Base-by-base conservation (phyloP, 2,888 invertebrate genomes). In the Heliconius aoede region DNA sequence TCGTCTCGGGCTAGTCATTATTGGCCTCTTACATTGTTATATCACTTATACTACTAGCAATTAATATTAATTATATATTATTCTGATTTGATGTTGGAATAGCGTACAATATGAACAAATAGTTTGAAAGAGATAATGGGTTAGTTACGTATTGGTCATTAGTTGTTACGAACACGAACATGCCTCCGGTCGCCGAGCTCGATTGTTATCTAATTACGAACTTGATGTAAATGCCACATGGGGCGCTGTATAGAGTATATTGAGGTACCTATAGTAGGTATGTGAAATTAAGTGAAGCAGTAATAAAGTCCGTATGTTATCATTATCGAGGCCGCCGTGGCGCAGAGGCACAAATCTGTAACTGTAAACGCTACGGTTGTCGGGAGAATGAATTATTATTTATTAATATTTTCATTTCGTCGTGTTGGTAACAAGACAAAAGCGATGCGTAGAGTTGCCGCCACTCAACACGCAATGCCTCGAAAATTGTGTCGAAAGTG, bases 1-100 rank as follows among this genome's bases (percentile, higher is more conserved):
- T 84, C 91, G 93, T 90, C 94, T 94, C 84, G 93, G 94, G 86
- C 94, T 95, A 85, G 94, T 93, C 95, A 95, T 95, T 90, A 93
- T 94, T 87, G 78, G 77, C 75, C 84, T 82, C 84, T 90, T 81
- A 85, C 92, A 90, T 92, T 84, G 84, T 92, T 88, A 82, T 81
- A 84, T 81, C 83, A 85, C 79, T 77, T 18, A 46, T 46, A 46
- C 7, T 21, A 46, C 46, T 46, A 46, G 21, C 40, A 84, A 79
- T 77, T 24, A 65, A 24, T 65, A 78, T 46, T 74, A 72, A 77
- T 80, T 75, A 77, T 28, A 58, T 62, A 69, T 74, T 36, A 74
- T 73, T 65, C 64, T 71, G 46, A 77, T 68, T 67, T 69, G 74
- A 76, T 78, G 79, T 84, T 86, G 84, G 85, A 89, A 90, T 86